Conservation (phyloP, 2,888 invertebrate species). For the Neria commutata region DNA sequence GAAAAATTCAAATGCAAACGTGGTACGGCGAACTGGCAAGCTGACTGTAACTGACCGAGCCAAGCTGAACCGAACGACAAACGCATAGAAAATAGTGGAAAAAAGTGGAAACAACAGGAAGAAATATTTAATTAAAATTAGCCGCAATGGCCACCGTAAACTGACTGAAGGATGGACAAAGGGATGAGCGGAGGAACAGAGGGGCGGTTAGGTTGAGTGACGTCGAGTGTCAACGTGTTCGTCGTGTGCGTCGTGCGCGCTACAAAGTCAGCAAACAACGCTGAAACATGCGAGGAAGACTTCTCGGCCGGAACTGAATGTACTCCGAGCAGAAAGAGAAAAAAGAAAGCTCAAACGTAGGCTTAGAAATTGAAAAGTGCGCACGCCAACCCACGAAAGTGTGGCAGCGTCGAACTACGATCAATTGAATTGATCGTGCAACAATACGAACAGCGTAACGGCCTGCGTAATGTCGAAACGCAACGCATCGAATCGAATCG, state of each 20-base stretch:
- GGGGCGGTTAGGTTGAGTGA: neutral
- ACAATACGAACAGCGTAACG: neutral
- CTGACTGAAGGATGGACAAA: conserved; percentile 14
- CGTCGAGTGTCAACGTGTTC: neutral
- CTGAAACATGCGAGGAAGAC: no score
- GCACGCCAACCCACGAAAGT: neutral
- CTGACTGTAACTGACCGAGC: conserved; percentile 10
- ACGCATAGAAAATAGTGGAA: conserved; percentile 27
- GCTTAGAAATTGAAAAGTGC: neutral
- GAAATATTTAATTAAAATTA: conserved; percentile 63
- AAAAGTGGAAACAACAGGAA: conserved; percentile 51
- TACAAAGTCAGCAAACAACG: no score
- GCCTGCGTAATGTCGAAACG: no score
- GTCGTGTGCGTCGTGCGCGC: no score
- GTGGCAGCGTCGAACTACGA: neutral
- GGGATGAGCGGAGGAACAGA: neutral
- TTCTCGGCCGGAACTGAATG: no score
- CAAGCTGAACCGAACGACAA: conserved; percentile 25
- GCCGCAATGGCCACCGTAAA: conserved; percentile 47
- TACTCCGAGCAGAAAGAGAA: no score
- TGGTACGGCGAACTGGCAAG: no score
- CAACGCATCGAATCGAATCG: neutral
- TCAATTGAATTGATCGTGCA: conserved; percentile 1
- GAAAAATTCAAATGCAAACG: conserved; percentile 1
- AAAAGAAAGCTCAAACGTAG: neutral